phyloP scores from a whole-genome alignment of 2,113 vertebrate genomes.

The Pelvicachromis taeniatus region DNA sequence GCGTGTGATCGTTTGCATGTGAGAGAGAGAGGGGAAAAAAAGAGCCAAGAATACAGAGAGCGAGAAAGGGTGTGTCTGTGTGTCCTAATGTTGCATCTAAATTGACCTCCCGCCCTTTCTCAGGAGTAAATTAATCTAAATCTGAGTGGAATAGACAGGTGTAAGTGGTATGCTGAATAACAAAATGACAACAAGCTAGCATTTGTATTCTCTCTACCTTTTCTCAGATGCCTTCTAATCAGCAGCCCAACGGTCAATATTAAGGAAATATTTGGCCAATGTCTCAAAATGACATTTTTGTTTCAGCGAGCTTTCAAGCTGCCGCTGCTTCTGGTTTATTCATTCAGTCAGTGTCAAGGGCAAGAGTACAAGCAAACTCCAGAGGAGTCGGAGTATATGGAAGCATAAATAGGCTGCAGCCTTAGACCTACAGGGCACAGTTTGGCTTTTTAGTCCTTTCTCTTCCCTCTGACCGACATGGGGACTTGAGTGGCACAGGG shows the following conservation, averaged over 20 bases:
- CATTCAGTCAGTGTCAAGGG: constrained; percentile 53
- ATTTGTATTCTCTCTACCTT: constrained; percentile 43
- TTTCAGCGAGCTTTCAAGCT: constrained; percentile 8
- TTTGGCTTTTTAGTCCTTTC: constrained; percentile 55
- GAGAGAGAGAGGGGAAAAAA: not conserved
- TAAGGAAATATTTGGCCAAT: constrained; percentile 6
- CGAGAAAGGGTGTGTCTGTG: not conserved
- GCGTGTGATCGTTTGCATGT: not conserved
- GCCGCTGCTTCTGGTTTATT: constrained; percentile 24
- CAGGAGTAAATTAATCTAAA: constrained; percentile 37
- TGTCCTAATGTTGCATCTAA: constrained; percentile 47
- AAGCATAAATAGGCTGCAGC: constrained; percentile 44
- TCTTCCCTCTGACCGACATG: constrained; percentile 45
- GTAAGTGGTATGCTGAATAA: constrained; percentile 41
- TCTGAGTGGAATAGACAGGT: constrained; percentile 52
- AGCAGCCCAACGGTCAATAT: constrained; percentile 1
- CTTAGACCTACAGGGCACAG: constrained; percentile 65
- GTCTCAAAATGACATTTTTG: constrained; percentile 25
- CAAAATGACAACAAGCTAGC: constrained; percentile 34
- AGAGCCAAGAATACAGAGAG: not conserved
- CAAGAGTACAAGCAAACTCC: constrained; percentile 43
- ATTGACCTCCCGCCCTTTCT: constrained; percentile 50
- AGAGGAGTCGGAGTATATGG: constrained; percentile 23
- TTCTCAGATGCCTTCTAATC: constrained; percentile 35
- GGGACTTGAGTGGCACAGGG: constrained; percentile 55